Evolutionary conservation across 2,113 vertebrate genomes (phyloP).

Genomic region (Neoarius graeffei): DNA sequence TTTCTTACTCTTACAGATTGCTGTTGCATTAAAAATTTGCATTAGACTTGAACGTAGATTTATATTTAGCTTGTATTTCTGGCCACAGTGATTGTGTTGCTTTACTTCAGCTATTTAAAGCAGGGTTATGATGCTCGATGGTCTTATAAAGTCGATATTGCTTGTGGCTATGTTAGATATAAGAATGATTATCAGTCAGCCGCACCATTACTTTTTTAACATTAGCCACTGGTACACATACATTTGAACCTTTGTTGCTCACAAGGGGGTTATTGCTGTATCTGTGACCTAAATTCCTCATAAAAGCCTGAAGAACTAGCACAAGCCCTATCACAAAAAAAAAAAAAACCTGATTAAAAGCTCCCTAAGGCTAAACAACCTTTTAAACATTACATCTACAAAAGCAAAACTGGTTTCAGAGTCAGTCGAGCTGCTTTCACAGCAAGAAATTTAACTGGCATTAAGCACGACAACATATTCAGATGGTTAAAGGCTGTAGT

Average conservation of each 20-base stretch:
- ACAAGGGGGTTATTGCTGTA: constrained; percentile 22
- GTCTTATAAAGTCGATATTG: background rate
- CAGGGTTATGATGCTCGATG: background rate
- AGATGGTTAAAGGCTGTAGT: background rate
- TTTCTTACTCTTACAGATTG: background rate
- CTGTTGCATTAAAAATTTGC: background rate
- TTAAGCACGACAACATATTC: background rate
- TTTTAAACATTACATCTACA: background rate
- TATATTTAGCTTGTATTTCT: background rate
- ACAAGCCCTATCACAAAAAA: background rate
- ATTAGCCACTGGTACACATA: background rate
- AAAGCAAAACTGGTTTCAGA: background rate
- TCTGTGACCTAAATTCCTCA: constrained; percentile 9
- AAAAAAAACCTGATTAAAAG: background rate
- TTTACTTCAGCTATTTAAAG: background rate
- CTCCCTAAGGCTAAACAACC: constrained; percentile 4
- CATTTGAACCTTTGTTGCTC: constrained; percentile 24
- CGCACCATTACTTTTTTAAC: background rate
- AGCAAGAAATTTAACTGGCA: background rate
- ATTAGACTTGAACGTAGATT: too few species aligned
- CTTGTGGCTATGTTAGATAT: background rate
- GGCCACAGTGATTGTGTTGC: background rate
- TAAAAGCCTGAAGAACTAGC: constrained; percentile 4
- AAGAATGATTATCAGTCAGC: background rate
- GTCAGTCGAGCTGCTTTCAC: background rate